These are phyloP conservation scores for Uropetala carovei DNA, from an alignment of 2,888 invertebrate species.

Conservation along the genomic window DNA sequence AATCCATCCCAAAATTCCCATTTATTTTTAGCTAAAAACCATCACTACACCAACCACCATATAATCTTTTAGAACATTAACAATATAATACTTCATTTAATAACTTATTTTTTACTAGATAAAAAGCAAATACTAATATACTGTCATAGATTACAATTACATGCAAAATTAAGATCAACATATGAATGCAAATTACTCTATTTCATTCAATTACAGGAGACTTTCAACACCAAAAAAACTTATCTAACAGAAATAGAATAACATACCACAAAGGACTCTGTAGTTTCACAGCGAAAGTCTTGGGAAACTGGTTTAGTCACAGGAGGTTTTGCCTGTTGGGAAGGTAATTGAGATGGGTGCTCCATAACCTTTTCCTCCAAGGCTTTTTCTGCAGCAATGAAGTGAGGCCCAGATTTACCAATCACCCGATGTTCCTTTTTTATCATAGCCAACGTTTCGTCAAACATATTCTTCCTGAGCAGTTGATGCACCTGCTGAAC, in stretches of 20 bases:
- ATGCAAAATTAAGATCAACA: neutral
- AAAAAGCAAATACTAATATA: no score
- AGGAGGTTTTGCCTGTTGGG: slow-evolving; percentile 31
- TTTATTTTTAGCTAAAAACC: neutral
- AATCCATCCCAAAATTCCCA: neutral
- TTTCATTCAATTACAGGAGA: neutral
- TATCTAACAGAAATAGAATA: neutral
- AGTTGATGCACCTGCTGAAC: slow-evolving; percentile 57
- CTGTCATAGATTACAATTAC: neutral
- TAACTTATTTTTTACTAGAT: no score
- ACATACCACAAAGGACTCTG: slow-evolving; percentile 46
- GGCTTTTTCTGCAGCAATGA: slow-evolving; percentile 25
- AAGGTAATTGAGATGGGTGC: slow-evolving; percentile 29
- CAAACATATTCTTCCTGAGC: slow-evolving; percentile 41
- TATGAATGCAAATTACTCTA: neutral
- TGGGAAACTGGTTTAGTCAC: slow-evolving; percentile 18
- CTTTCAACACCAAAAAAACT: neutral
- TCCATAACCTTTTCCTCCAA: slow-evolving; percentile 33
- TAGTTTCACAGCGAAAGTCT: slow-evolving; percentile 53
- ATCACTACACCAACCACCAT: no score
- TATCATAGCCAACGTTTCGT: slow-evolving; percentile 23
- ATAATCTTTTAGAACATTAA: no score
- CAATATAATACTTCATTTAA: no score
- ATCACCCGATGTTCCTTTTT: slow-evolving; percentile 48
- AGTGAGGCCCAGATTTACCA: slow-evolving; percentile 52